phyloP scores from a whole-genome alignment of 2,113 vertebrate species.

The Urocitellus parryii region DNA sequence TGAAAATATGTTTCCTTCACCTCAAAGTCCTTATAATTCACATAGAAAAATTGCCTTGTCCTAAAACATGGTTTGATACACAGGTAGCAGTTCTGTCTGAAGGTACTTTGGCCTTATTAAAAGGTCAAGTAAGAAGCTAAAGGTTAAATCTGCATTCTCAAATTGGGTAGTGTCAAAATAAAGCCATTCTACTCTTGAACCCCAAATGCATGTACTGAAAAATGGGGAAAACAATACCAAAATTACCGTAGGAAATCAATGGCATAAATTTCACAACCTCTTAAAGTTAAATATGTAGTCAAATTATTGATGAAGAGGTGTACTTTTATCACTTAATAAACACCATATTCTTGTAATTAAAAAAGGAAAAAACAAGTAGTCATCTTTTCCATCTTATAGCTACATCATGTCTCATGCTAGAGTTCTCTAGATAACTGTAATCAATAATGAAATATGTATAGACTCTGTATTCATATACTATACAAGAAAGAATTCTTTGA shows the following conservation, averaged over 20 bases:
- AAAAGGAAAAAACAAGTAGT: background rate
- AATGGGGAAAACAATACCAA: background rate
- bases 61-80: background rate
- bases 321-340: background rate
- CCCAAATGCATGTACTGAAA: background rate
- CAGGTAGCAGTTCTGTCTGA: background rate
- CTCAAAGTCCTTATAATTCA: background rate
- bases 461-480: background rate
- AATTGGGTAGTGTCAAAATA: background rate
- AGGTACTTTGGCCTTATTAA: background rate
- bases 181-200: background rate
- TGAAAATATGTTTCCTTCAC: slow-evolving; percentile 5
- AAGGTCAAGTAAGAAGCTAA: background rate
- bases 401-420: background rate
- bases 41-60: background rate
- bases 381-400: background rate
- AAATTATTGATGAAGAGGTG: background rate
- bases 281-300: background rate
- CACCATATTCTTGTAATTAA: background rate
- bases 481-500: background rate
- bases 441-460: background rate
- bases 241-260: background rate
- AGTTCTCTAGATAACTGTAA: background rate
- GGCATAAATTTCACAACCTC: background rate
- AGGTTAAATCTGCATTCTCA: slow-evolving; percentile 28